Conservation (phyloP, 1,140 invertebrate genomes). For the Aphis craccivora region DNA sequence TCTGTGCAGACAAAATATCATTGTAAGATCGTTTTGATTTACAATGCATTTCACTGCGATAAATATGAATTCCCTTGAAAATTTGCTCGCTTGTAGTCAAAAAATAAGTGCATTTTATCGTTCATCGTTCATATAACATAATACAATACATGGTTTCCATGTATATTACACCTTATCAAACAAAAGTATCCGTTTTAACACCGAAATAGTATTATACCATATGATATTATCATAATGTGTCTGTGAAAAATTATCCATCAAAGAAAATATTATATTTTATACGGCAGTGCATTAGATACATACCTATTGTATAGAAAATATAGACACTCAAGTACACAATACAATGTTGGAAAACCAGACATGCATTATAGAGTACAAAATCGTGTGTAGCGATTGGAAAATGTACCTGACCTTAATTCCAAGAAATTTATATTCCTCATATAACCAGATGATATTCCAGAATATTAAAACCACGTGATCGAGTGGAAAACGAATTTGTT, state of each 20-base stretch:
- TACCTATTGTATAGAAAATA: background rate
- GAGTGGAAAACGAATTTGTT: constrained; percentile 17
- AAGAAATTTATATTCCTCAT: background rate
- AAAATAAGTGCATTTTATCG: background rate
- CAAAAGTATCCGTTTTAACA: background rate
- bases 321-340: background rate
- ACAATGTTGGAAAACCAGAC: background rate
- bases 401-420: background rate
- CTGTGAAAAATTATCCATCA: background rate
- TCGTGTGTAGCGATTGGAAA: background rate
- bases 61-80: background rate
- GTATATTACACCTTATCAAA: background rate
- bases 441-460: background rate
- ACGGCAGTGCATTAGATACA: background rate
- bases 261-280: background rate
- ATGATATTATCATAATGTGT: background rate
- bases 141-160: background rate
- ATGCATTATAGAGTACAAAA: background rate
- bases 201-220: background rate
- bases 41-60: background rate
- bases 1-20: background rate
- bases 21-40: constrained; percentile 9
- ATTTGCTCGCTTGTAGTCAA: background rate
- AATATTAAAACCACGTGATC: constrained; percentile 8
- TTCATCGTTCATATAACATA: background rate